Conservation (phyloP, 2,113 vertebrate genomes). For the Tetraodon nigroviridis region DNA sequence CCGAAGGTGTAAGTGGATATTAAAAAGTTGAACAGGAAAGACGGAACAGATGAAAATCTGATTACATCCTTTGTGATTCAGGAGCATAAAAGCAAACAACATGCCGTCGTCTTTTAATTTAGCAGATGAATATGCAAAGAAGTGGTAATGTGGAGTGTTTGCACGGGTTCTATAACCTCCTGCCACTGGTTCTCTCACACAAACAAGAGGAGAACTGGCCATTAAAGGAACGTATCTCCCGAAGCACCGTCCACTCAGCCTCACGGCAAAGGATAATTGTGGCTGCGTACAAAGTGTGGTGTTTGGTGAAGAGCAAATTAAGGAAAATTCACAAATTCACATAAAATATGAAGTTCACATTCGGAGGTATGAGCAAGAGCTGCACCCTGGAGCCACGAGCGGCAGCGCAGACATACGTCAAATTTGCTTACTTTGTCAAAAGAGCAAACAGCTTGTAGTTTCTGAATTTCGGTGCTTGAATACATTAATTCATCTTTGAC, state of each 20-base stretch:
- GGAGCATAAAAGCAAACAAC: not conserved
- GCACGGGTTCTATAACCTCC: not conserved
- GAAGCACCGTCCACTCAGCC: not conserved
- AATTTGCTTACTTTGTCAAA: not conserved
- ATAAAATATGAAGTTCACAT: conserved; percentile 27
- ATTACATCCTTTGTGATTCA: not conserved
- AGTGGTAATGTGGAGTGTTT: not conserved
- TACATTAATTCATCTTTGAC: not conserved
- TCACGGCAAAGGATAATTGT: not conserved
- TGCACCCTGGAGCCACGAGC: not conserved
- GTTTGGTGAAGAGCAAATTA: too few relatives aligned
- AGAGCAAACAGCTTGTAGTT: not conserved
- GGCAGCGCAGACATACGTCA: not conserved
- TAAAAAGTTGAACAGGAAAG: not conserved
- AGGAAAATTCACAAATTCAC: conserved; percentile 11
- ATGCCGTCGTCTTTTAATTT: not conserved
- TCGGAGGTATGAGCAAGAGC: not conserved
- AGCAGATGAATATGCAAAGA: not conserved
- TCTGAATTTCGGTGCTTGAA: not conserved
- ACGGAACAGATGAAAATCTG: too few relatives aligned
- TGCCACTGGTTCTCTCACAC: too few relatives aligned
- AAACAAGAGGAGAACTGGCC: too few relatives aligned
- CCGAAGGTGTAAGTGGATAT: not conserved
- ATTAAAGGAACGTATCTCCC: not conserved
- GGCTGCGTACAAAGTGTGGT: too few relatives aligned